Base-by-base conservation (phyloP, 2,888 invertebrate species). In the Tipula confusa region DNA sequence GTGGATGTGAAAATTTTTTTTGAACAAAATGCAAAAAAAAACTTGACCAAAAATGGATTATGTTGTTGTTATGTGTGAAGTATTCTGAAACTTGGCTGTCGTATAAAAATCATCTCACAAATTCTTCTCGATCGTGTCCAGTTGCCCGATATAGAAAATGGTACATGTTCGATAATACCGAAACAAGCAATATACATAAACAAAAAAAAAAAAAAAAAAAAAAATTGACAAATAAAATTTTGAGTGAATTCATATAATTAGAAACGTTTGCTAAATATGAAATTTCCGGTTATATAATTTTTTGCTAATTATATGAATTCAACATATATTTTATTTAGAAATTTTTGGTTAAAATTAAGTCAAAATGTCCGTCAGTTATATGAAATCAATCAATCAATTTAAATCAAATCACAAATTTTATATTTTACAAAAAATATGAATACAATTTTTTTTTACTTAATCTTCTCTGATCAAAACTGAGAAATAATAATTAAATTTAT, bases 141-240 rank as follows among this genome's bases (percentile, higher is more conserved):
- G 80, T 80, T 29, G 80, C 80, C 80, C 80, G 38, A 82, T 36
- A 82, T 33, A 82, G 28, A 36, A 82, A 82, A 82, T 82, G 82
- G 82, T 82, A 82, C 82, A 36, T 82, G 82, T 82, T 82, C 82
- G 82, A 36, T 82, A 33, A 38, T 36, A 33, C 33, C 64, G 64
- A 64, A 64, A 64, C 64, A 64, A 64, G 64, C 64, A 64, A 64
- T 64, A 24, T 64, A 24, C 64, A 64, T 43, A n/a, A 43, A 43
- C 43, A 43, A 31, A 64, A 9, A 31, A 33, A 33, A 33, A 6
- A 33, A 9, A 33, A 33, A 33, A 33, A 33, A 33, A 9, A 33
- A 64, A 64, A 64, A 64, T 24, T 11, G 18, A 11, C 64, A 13
- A 64, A 24, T 24, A 64, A 64, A 64, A 24, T 24, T 64, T 64